These are phyloP conservation scores for Huso huso DNA, from an alignment of 2,797 vertebrate genomes.

Conservation along the genomic window DNA sequence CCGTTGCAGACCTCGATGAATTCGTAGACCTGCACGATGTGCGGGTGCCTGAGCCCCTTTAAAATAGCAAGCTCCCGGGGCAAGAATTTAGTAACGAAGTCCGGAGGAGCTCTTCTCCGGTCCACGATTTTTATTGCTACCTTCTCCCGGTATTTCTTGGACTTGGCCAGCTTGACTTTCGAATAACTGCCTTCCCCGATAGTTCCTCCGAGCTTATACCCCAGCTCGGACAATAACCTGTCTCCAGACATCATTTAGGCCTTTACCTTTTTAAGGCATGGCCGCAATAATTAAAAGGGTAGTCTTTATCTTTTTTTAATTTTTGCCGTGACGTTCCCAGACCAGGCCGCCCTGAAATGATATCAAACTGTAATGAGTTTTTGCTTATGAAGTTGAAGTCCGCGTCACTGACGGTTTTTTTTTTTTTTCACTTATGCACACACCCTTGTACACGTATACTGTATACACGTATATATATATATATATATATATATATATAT, in stretches of 20 bases:
- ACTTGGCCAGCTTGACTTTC: constrained; percentile 61
- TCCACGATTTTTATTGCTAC: constrained; percentile 68
- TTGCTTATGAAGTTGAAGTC: too few relatives aligned
- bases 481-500: too few relatives aligned
- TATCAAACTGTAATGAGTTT: too few relatives aligned
- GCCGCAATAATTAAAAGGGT: too few relatives aligned
- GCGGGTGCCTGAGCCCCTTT: constrained; percentile 50
- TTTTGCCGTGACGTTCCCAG: too few relatives aligned
- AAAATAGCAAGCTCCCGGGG: constrained; percentile 56
- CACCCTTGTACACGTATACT: too few relatives aligned
- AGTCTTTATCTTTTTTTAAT: too few relatives aligned
- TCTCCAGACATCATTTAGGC: constrained; percentile 31
- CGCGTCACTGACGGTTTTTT: too few relatives aligned
- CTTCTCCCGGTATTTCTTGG: constrained; percentile 50
- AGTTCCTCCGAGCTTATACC: constrained; percentile 52
- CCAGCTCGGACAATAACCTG: constrained; percentile 47
- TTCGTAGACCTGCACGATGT: constrained; percentile 56
- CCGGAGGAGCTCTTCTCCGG: constrained; percentile 36
- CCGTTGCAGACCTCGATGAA: constrained; percentile 54
- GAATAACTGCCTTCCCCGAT: constrained; percentile 65
- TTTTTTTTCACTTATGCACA: too few relatives aligned
- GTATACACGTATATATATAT: too few relatives aligned
- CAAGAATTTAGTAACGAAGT: constrained; percentile 56
- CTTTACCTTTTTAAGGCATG: constrained; percentile 6
- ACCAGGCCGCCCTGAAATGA: too few relatives aligned